Evolutionary conservation across 2,888 invertebrate genomes (phyloP), one percentile per base, ranked within the genome.

Genomic region (Euplagia quadripunctaria): DNA sequence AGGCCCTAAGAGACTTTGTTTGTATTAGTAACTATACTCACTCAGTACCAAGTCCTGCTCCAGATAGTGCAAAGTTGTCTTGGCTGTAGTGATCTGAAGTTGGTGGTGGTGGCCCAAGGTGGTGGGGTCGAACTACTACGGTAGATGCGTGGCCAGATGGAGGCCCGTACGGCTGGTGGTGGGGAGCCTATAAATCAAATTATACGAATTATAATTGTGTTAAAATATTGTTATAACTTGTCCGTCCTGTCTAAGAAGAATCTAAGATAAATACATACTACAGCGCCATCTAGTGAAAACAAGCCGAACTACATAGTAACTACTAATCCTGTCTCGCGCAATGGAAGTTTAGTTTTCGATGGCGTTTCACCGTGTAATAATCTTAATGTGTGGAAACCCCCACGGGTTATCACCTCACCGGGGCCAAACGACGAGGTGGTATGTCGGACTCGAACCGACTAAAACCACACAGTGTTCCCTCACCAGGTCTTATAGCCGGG

Each of bases 21-120:
- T 31, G 31, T 31, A 31, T 31, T 31, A 31, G 1, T 31, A 0
- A 16, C 16, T 17, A 17, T 74, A 95, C 96, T 96, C 86, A 97
- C 97, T 97, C 97, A 84, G 96, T 96, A 64, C 97, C 97, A 80
- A 97, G 91, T 20, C 97, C 97, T 11, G 97, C 97, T 4, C 97
- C 97, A 5, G 97, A 97, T 11, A 96, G 94, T 80, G 96, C 96
- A 96, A 97, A 97, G 78, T 85, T 84, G 0, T 96, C 96, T 61
- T 96, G 96, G 70, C 93, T 94, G 72, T 96, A 95, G 78, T 96
- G 94, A 49, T 96, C 96, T 9, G 63, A 67, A 3, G 87, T 83
- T 0, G 83, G 89, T 0, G 89, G 89, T 0, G 89, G 90, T 1
- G 91, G 88, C 3, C 87, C 87, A 31, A 87, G 89, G 3, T 80